Conservation (phyloP, 2,113 vertebrate species). For the Tachuris rubrigastra region DNA sequence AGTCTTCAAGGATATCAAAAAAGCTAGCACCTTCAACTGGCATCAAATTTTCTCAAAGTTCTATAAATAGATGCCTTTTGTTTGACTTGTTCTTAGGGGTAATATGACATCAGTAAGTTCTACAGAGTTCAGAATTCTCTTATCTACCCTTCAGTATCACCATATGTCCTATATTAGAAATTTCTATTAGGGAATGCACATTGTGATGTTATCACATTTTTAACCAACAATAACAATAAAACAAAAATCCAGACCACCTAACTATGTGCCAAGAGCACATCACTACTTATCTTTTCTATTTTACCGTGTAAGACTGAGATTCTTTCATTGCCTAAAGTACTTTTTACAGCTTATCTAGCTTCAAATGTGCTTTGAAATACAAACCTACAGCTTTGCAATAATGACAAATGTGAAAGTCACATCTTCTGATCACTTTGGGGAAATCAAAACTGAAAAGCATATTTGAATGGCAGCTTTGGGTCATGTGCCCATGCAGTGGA, state of each 20-base stretch:
- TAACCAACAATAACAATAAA: neutral
- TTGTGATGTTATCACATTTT: neutral
- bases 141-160: neutral
- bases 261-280: neutral
- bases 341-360: conserved; percentile 39
- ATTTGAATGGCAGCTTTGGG: neutral
- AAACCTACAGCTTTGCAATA: neutral
- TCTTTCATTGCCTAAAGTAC: conserved; percentile 29
- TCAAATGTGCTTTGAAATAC: conserved; percentile 41
- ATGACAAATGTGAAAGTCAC: conserved; percentile 25
- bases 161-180: neutral
- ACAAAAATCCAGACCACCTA: neutral
- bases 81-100: neutral
- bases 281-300: conserved; percentile 22
- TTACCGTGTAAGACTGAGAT: neutral
- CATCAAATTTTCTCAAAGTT: neutral
- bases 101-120: neutral
- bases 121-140: neutral
- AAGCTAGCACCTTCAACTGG: neutral
- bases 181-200: neutral
- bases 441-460: conserved; percentile 21
- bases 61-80: neutral
- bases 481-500: neutral
- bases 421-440: conserved; percentile 32
- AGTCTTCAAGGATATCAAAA: neutral